Evolutionary conservation across 1,140 invertebrate genomes (phyloP).

Genomic region (Aleiodes sp.): DNA sequence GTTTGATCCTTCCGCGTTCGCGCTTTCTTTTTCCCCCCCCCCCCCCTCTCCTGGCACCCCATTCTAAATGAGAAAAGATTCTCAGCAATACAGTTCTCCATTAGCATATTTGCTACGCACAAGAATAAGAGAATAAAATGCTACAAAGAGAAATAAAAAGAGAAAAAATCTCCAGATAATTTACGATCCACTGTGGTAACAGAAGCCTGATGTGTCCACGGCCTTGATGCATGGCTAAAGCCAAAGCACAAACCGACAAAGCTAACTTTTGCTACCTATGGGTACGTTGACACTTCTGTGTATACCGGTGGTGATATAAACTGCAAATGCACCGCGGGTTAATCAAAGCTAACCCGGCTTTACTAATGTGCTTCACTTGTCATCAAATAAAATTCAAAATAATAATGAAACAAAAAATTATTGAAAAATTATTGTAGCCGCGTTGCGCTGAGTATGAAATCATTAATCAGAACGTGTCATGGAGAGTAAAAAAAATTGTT

Average conservation of each 20-base stretch:
- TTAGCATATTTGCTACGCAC: constrained; percentile 21
- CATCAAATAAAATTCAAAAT: background rate
- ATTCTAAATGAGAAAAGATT: too few relatives aligned
- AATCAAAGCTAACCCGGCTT: background rate
- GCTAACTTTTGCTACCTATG: background rate
- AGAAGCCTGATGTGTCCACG: constrained; percentile 18
- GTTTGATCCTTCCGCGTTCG: too few relatives aligned
- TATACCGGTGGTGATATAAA: constrained; percentile 1
- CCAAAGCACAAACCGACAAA: constrained; percentile 19
- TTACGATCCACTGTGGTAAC: constrained; percentile 28
- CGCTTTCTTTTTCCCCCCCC: too few relatives aligned
- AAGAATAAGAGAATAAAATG: constrained; percentile 17
- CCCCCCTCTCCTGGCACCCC: too few relatives aligned
- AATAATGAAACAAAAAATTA: background rate
- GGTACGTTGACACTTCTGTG: constrained; percentile 10
- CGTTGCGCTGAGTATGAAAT: too few relatives aligned
- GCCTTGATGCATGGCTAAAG: constrained; percentile 24
- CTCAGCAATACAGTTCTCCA: too few relatives aligned
- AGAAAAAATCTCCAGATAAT: constrained; percentile 10
- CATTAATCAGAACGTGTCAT: too few relatives aligned
- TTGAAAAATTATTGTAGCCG: background rate
- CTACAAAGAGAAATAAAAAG: background rate
- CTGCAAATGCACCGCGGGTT: background rate
- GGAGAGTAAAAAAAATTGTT: too few relatives aligned
- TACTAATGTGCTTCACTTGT: background rate